Evolutionary conservation across 2,797 vertebrate species (phyloP).

Genomic region (Clarias platycephalus): DNA sequence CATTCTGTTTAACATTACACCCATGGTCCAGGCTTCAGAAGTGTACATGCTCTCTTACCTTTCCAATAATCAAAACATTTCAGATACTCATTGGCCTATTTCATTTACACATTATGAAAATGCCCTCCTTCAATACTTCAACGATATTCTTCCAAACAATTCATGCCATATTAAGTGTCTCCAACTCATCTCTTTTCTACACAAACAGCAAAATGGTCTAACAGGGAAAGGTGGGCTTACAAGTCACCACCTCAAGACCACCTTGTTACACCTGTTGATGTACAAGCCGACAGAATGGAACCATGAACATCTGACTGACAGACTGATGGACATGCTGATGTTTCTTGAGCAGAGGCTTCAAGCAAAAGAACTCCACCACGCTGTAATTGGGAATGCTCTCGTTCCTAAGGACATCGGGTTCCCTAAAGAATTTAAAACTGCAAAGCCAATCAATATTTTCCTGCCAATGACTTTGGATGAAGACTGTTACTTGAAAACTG

Average conservation of each 20-base stretch:
- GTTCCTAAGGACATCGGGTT: constrained; percentile 70
- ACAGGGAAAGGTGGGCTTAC: constrained; percentile 77
- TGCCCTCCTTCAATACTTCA: constrained; percentile 73
- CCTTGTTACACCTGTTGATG: constrained; percentile 78
- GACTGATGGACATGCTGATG: constrained; percentile 79
- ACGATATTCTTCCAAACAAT: constrained; percentile 73
- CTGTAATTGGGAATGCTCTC: constrained; percentile 81
- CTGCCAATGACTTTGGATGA: constrained; percentile 76
- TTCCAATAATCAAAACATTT: constrained; percentile 48
- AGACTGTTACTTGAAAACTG: constrained; percentile 72
- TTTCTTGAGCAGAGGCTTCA: constrained; percentile 81
- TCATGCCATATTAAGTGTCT: constrained; percentile 85
- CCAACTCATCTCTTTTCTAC: constrained; percentile 84
- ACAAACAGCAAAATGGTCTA: constrained; percentile 79
- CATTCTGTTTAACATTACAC: constrained; percentile 81
- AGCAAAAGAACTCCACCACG: constrained; percentile 78
- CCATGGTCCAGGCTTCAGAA: constrained; percentile 79
- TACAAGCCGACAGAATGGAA: constrained; percentile 73
- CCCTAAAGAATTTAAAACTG: constrained; percentile 69
- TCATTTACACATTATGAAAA: constrained; percentile 82
- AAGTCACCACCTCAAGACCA: constrained; percentile 83
- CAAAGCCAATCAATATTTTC: constrained; percentile 86
- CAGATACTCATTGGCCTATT: constrained; percentile 79
- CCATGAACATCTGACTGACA: constrained; percentile 61
- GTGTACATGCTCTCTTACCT: constrained; percentile 80